These are phyloP conservation scores for Phyllotreta cruciferae DNA, from an alignment of 2,888 invertebrate species.

Conservation along the genomic window DNA sequence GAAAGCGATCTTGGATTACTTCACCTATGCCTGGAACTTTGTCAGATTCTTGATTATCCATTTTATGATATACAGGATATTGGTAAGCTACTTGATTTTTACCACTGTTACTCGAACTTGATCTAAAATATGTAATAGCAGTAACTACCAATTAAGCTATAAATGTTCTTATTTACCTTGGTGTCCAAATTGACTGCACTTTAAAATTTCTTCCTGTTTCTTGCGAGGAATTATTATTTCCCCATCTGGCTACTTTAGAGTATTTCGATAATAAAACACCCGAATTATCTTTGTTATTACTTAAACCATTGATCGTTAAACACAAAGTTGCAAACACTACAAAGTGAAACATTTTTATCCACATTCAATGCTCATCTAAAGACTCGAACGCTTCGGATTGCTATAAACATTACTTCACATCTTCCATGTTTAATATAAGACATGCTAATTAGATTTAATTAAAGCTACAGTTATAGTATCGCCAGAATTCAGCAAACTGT, in stretches of 20 bases:
- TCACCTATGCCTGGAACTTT: slow-evolving; percentile 54
- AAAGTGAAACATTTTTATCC: slow-evolving; percentile 25
- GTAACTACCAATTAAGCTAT: neutral
- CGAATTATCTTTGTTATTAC: slow-evolving; percentile 43
- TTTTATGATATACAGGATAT: slow-evolving; percentile 44
- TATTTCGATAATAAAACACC: slow-evolving; percentile 53
- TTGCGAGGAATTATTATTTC: slow-evolving; percentile 35
- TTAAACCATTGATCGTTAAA: slow-evolving; percentile 39
- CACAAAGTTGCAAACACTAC: slow-evolving; percentile 26
- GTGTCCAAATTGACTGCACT: slow-evolving; percentile 53
- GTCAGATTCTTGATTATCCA: slow-evolving; percentile 37
- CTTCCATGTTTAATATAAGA: slow-evolving; percentile 49
- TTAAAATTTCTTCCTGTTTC: slow-evolving; percentile 48
- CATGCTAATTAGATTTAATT: slow-evolving; percentile 53
- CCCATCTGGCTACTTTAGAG: slow-evolving; percentile 57
- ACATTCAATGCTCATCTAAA: slow-evolving; percentile 18
- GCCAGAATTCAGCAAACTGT: slow-evolving; percentile 37
- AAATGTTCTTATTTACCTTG: slow-evolving; percentile 48
- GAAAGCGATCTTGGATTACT: slow-evolving; percentile 57
- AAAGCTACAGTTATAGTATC: slow-evolving; percentile 53
- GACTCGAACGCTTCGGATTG: slow-evolving; percentile 19
- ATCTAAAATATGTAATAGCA: slow-evolving; percentile 14
- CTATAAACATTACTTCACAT: slow-evolving; percentile 40
- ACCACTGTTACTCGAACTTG: slow-evolving; percentile 19
- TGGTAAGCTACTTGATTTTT: slow-evolving; percentile 45